Percentiles rank a stretch among this genome's conserved stretches.
Conservation (phyloP, 2,113 vertebrate species). For the Atlantisia rogersi region DNA sequence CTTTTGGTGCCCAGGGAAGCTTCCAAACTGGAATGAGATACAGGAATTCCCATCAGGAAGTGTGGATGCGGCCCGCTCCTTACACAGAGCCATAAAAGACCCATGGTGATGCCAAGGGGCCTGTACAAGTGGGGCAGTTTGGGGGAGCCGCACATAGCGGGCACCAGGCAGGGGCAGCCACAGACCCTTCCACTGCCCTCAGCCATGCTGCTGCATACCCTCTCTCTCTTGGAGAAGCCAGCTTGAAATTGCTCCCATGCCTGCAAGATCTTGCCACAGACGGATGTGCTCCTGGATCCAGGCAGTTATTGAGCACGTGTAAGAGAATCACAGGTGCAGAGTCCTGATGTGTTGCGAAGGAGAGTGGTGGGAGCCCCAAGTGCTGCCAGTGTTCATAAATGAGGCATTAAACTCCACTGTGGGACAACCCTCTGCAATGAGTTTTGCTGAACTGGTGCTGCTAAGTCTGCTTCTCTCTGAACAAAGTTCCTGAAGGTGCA, state of each 20-base stretch:
- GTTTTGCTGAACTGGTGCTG: not conserved
- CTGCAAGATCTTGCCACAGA: not conserved
- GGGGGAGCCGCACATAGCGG: fast-evolving
- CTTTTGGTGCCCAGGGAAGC: not conserved
- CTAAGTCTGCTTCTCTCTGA: not conserved
- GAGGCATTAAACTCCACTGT: not conserved
- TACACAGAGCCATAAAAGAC: not conserved
- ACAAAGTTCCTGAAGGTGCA: not conserved
- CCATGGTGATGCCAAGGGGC: not conserved
- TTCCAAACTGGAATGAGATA: fast-evolving
- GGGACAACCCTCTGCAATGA: not conserved
- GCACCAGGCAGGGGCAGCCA: not conserved
- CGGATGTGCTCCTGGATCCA: fast-evolving
- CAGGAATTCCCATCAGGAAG: not conserved
- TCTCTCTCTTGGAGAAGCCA: not conserved
- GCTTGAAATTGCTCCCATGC: not conserved
- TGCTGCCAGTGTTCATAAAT: not conserved
- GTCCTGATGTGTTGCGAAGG: not conserved
- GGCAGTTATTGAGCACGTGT: not conserved
- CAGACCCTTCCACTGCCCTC: not conserved
- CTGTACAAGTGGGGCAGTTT: not conserved
- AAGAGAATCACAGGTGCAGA: not conserved
- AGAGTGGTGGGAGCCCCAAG: not conserved
- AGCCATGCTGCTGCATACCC: not conserved
- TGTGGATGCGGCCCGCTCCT: fast-evolving